phyloP scores from a whole-genome alignment of 2,113 vertebrate genomes.

The Onychostoma macrolepis region DNA sequence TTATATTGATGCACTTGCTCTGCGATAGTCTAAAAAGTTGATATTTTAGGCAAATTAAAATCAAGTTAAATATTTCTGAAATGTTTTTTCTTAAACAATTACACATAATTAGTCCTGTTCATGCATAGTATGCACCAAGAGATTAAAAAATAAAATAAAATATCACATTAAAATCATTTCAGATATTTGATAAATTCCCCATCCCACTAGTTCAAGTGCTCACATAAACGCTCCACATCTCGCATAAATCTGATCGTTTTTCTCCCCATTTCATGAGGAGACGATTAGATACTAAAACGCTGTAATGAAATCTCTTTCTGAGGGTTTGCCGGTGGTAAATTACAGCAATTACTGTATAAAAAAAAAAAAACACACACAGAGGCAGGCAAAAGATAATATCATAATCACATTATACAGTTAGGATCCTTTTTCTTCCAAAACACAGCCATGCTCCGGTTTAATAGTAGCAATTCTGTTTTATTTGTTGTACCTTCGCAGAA shows the following conservation, averaged over 20 bases:
- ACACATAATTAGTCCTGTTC: background rate
- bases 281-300: slow-evolving; percentile 14
- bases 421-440: slow-evolving; percentile 13
- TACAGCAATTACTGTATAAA: slow-evolving; percentile 1
- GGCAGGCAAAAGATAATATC: slow-evolving; percentile 22
- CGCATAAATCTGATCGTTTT: background rate
- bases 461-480: slow-evolving; percentile 71
- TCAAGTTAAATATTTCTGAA: background rate
- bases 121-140: background rate
- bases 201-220: background rate
- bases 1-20: background rate
- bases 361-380: background rate
- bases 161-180: background rate
- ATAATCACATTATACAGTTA: slow-evolving; percentile 18
- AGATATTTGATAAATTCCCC: background rate
- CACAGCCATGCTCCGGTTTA: slow-evolving; percentile 53
- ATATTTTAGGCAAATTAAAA: background rate
- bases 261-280: background rate
- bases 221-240: background rate
- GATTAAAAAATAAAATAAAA: background rate
- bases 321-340: slow-evolving; percentile 1
- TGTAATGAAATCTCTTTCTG: slow-evolving; percentile 26
- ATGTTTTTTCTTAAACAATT: background rate
- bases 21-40: background rate
- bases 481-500: slow-evolving; percentile 67